phyloP scores from a whole-genome alignment of 2,888 invertebrate genomes.

The Dasysyrphus albostriatus region DNA sequence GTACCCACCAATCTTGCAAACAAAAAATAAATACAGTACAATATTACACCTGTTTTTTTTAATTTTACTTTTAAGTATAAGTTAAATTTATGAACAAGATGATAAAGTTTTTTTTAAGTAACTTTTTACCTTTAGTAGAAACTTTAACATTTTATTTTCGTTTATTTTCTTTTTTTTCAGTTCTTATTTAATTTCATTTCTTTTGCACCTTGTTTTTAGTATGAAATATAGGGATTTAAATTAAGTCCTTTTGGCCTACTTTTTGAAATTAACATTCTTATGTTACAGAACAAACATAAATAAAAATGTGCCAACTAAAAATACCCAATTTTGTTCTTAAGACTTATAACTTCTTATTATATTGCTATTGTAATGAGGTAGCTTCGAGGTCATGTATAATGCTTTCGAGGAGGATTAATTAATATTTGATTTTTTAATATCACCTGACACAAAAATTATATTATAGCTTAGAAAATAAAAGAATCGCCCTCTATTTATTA shows the following conservation, averaged over 20 bases:
- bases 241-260: slow-evolving; percentile 1
- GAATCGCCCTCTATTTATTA: slow-evolving; percentile 50
- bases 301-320: slow-evolving; percentile 51
- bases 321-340: slow-evolving; percentile 24
- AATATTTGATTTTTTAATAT: slow-evolving; percentile 51
- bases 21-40: slow-evolving; percentile 77
- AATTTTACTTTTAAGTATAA: slow-evolving; percentile 45
- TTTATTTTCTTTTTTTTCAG: slow-evolving; percentile 31
- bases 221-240: slow-evolving; percentile 42
- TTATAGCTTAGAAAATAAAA: slow-evolving; percentile 50
- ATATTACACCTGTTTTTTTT: slow-evolving; percentile 68
- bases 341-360: slow-evolving; percentile 9
- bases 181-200: slow-evolving; percentile 34
- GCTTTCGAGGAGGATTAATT: slow-evolving; percentile 63
- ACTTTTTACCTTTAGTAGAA: slow-evolving; percentile 56
- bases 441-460: slow-evolving; percentile 51
- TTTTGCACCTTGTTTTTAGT: slow-evolving; percentile 67
- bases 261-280: slow-evolving; percentile 17
- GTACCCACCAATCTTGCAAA: slow-evolving; percentile 86
- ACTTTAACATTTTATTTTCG: slow-evolving; percentile 20
- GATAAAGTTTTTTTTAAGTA: slow-evolving; percentile 54
- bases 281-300: slow-evolving; percentile 34
- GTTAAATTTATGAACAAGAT: slow-evolving; percentile 40
- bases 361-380: slow-evolving; percentile 45
- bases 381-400: slow-evolving; percentile 55